Percentiles rank a stretch among this genome's conserved stretches.
Conservation (phyloP, 2,113 vertebrate genomes). For the Vulpes lagopus region DNA sequence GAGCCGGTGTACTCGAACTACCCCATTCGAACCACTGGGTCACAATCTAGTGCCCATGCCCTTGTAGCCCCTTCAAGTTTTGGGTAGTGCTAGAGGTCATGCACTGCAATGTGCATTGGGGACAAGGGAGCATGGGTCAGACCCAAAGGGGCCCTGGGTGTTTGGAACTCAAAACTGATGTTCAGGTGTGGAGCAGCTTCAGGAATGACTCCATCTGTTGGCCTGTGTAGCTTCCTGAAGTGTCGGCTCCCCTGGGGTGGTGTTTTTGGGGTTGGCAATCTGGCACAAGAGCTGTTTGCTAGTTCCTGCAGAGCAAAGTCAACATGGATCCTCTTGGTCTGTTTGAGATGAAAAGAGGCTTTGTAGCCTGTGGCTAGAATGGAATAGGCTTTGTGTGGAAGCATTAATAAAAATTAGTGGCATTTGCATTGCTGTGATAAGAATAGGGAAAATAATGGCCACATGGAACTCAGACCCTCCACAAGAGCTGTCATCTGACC, state of each 20-base stretch:
- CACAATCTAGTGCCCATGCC: accelerated
- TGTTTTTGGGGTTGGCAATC: not conserved
- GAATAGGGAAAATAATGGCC: not conserved
- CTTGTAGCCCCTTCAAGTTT: too few relatives aligned
- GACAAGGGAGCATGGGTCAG: accelerated
- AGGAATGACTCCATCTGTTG: not conserved
- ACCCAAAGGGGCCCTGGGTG: too few relatives aligned
- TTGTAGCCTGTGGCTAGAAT: not conserved
- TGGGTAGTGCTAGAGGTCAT: accelerated
- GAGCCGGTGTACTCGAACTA: not conserved
- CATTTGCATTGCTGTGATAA: not conserved
- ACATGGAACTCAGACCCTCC: too few relatives aligned
- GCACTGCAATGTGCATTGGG: accelerated
- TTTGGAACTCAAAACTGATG: not conserved
- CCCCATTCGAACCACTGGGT: not conserved
- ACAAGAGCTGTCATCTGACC: accelerated
- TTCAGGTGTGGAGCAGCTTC: not conserved
- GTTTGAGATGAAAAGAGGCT: not conserved
- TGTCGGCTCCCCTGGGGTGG: not conserved
- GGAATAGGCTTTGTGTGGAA: not conserved
- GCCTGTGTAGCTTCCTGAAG: not conserved
- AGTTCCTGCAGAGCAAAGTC: not conserved
- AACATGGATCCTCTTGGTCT: not conserved
- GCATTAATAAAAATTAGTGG: not conserved
- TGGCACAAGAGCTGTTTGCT: not conserved